Evolutionary conservation across 2,797 vertebrate species (phyloP).

Genomic region (Falco concolor): DNA sequence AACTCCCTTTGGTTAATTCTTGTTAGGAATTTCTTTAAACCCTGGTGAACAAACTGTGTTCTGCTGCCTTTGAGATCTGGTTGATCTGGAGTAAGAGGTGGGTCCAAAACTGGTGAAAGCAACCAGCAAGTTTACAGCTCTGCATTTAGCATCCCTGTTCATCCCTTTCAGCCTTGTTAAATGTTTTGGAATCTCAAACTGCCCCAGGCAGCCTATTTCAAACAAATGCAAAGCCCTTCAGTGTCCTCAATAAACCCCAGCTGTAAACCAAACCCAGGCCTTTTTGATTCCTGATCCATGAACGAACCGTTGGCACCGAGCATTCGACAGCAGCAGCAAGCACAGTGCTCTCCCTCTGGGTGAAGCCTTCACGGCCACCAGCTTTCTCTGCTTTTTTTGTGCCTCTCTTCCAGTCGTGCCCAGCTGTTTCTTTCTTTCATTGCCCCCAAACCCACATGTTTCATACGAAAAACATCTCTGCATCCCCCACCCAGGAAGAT

Average conservation of each 20-base stretch:
- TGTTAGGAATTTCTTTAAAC: background rate
- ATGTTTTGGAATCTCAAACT: conserved; percentile 33
- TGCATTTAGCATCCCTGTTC: conserved; percentile 25
- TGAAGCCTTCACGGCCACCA: background rate
- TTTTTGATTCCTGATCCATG: background rate
- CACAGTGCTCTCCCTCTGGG: background rate
- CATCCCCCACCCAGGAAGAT: conserved; percentile 69
- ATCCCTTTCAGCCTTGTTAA: background rate
- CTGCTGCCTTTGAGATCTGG: background rate
- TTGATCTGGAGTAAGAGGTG: background rate
- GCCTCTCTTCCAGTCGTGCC: background rate
- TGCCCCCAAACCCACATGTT: conserved; percentile 46
- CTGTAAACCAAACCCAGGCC: conserved; percentile 15
- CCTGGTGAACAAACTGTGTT: background rate
- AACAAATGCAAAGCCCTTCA: background rate
- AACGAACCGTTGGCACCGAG: background rate
- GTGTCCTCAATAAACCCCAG: background rate
- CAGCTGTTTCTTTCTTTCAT: conserved; percentile 37
- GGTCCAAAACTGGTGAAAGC: background rate
- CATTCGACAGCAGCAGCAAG: accelerated
- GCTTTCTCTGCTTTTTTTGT: background rate
- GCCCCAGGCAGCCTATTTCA: background rate
- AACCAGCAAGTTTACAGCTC: background rate
- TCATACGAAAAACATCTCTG: conserved; percentile 47
- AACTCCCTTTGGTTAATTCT: background rate